Evolutionary conservation across 2,797 vertebrate species (phyloP).

Genomic region (Esox lucius): DNA sequence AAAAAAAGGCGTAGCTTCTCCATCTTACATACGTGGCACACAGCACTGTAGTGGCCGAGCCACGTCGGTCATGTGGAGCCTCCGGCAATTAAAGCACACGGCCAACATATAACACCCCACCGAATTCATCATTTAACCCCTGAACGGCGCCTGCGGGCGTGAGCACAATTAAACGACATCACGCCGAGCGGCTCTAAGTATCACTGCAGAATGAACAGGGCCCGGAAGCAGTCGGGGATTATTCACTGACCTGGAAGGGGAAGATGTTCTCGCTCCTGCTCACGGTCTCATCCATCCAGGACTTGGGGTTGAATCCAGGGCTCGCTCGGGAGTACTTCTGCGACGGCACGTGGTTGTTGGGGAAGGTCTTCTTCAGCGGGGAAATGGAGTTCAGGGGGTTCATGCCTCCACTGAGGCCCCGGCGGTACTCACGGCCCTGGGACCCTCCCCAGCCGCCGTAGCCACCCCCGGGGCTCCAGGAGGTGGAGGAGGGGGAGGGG

Average conservation of each 20-base stretch:
- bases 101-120: slow-evolving; percentile 33
- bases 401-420: slow-evolving; percentile 94
- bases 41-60: slow-evolving; percentile 62
- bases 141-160: background rate
- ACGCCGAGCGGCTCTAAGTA: background rate
- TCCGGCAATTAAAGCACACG: slow-evolving; percentile 36
- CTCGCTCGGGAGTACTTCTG: slow-evolving; percentile 97
- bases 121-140: slow-evolving; percentile 36
- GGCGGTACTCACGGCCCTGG: slow-evolving; percentile 94
- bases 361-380: slow-evolving; percentile 97
- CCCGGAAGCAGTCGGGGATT: slow-evolving; percentile 33
- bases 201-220: background rate
- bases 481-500: slow-evolving; percentile 91
- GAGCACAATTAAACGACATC: background rate
- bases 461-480: slow-evolving; percentile 95
- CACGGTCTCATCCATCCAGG: slow-evolving; percentile 97
- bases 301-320: slow-evolving; percentile 95
- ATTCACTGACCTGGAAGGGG: slow-evolving; percentile 91
- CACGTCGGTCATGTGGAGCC: slow-evolving; percentile 69
- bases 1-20: background rate
- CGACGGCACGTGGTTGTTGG: slow-evolving; percentile 95
- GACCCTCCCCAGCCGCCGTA: slow-evolving; percentile 96
- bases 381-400: slow-evolving; percentile 98
- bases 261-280: slow-evolving; percentile 96
- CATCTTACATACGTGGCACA: slow-evolving; percentile 54